phyloP scores from a whole-genome alignment of 2,888 invertebrate genomes.

The Colletes collaris region DNA sequence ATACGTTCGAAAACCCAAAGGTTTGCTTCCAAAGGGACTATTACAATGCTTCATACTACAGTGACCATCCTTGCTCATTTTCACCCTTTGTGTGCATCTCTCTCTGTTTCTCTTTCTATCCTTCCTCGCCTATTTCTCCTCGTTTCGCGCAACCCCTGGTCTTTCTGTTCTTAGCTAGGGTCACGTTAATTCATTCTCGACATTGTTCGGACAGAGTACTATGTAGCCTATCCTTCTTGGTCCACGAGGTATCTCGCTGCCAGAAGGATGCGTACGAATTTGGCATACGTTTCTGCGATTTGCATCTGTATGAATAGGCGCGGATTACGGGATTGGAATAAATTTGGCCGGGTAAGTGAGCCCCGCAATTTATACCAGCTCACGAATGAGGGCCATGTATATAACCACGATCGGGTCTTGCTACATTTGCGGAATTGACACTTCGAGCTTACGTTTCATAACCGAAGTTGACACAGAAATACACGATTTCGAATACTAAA shows the following conservation, averaged over 20 bases:
- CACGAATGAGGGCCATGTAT: constrained; percentile 50
- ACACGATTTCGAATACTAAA: too few relatives aligned
- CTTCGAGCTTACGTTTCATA: constrained; percentile 37
- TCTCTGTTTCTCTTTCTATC: constrained; percentile 3
- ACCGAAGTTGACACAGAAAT: constrained; percentile 9
- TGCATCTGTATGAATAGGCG: constrained; percentile 76
- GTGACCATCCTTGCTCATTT: constrained; percentile 37
- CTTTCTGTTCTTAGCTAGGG: constrained; percentile 59
- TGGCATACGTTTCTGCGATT: constrained; percentile 75
- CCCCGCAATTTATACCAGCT: constrained; percentile 70
- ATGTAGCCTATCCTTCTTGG: constrained; percentile 57
- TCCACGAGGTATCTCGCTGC: constrained; percentile 67
- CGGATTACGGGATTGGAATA: constrained; percentile 76
- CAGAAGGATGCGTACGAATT: constrained; percentile 75
- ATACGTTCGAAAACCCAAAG: constrained; percentile 57
- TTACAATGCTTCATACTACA: constrained; percentile 61
- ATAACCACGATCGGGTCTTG: constrained; percentile 21
- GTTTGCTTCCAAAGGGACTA: constrained; percentile 65
- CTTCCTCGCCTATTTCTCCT: constrained; percentile 5
- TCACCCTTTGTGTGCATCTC: constrained; percentile 17
- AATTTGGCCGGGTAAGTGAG: constrained; percentile 73
- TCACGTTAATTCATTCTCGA: constrained; percentile 70
- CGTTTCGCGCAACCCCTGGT: constrained; percentile 31
- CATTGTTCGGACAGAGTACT: constrained; percentile 47
- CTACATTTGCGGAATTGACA: constrained; percentile 39